A percentile compares a stretch with the other conserved stretches of the same genome.
Conservation (phyloP, 1,140 invertebrate genomes). For the Helicoverpa zea region DNA sequence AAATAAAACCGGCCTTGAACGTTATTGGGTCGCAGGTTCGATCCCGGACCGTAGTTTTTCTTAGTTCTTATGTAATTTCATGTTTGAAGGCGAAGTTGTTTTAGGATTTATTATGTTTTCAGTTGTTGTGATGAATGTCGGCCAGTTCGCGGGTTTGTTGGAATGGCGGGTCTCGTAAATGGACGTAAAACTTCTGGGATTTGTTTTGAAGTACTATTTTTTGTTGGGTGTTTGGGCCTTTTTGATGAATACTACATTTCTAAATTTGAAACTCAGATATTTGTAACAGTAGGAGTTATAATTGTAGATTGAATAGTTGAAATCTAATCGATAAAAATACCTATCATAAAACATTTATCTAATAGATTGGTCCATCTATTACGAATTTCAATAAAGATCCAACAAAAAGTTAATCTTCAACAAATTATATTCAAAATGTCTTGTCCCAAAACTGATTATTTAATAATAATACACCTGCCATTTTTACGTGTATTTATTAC, state of each 20-base stretch:
- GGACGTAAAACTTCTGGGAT: slow-evolving; percentile 12
- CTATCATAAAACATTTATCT: too few relatives aligned
- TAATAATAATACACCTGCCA: too few relatives aligned
- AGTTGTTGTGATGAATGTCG: slow-evolving; percentile 15
- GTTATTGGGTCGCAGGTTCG: slow-evolving; percentile 34
- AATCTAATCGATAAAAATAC: too few relatives aligned
- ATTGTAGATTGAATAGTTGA: too few relatives aligned
- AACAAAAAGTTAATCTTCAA: neutral
- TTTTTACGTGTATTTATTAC: too few relatives aligned
- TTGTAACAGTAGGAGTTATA: too few relatives aligned
- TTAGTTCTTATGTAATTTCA: slow-evolving; percentile 40
- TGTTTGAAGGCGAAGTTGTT: slow-evolving; percentile 18
- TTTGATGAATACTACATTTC: too few relatives aligned
- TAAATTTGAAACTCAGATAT: too few relatives aligned
- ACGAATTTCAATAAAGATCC: neutral
- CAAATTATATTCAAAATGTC: neutral
- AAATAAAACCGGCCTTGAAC: slow-evolving; percentile 36
- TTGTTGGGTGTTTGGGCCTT: too few relatives aligned
- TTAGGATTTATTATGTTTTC: slow-evolving; percentile 36
- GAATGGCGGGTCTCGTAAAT: neutral
- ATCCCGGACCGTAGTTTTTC: slow-evolving; percentile 24
- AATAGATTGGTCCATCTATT: too few relatives aligned
- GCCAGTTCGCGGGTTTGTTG: neutral
- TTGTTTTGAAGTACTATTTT: neutral
- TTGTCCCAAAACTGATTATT: slow-evolving; percentile 3